These are phyloP conservation scores for Corythornis madagascariensis DNA, from an alignment of 2,113 vertebrate species.

Conservation along the genomic window DNA sequence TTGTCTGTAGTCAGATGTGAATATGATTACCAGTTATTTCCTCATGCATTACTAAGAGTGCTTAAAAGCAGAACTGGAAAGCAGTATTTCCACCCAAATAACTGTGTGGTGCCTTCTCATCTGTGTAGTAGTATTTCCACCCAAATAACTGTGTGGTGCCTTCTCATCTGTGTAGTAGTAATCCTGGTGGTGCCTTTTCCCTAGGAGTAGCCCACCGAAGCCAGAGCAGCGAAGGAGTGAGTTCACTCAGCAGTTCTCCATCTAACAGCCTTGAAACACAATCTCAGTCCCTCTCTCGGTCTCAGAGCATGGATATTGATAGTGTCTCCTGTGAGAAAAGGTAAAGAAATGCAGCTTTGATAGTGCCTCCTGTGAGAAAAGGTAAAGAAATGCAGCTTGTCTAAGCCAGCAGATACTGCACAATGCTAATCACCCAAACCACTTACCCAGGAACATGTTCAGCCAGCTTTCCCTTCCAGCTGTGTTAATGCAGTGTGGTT, in stretches of 20 bases:
- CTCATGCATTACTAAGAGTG: not conserved
- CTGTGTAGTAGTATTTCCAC: not conserved
- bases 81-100: not conserved
- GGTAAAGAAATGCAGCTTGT: conserved; percentile 73
- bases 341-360: no score
- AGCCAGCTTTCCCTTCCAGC: not conserved
- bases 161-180: not conserved
- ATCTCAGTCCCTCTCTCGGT: conserved; percentile 96
- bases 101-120: not conserved
- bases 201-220: conserved; percentile 94
- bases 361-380: conserved; percentile 88
- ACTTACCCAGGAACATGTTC: not conserved
- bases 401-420: not conserved
- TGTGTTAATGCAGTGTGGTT: not conserved
- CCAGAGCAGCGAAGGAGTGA: conserved; percentile 99
- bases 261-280: conserved; percentile 99
- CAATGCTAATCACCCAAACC: not conserved
- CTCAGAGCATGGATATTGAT: conserved; percentile 99
- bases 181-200: conserved; percentile 32
- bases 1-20: not conserved
- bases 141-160: not conserved
- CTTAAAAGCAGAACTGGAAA: not conserved
- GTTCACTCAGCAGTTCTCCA: conserved; percentile 98
- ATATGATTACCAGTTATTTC: not conserved
- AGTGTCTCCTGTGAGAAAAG: conserved; percentile 86